Conservation (phyloP, 2,797 vertebrate species). For the Amblyraja radiata region DNA sequence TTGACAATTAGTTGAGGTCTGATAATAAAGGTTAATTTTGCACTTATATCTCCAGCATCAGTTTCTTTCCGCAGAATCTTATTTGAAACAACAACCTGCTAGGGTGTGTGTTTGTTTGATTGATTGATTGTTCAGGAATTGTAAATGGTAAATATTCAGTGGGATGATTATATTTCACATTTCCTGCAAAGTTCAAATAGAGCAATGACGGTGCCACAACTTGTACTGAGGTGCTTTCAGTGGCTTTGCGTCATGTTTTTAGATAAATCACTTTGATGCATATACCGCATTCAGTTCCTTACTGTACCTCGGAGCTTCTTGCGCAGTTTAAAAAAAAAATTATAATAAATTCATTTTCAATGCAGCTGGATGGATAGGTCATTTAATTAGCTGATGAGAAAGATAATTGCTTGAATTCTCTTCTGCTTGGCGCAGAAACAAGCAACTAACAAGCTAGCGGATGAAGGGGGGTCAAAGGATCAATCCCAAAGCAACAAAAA, state of each 20-base stretch:
- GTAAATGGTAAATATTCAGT: not conserved
- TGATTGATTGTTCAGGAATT: not conserved
- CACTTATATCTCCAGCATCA: not conserved
- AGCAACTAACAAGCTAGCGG: not conserved
- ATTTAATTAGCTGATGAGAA: slow-evolving; percentile 18
- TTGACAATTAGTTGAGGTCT: not conserved
- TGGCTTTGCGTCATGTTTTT: not conserved
- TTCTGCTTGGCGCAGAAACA: too few relatives aligned
- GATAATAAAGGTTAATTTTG: not conserved
- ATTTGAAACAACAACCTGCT: not conserved
- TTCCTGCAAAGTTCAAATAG: not conserved
- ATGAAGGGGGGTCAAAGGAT: not conserved
- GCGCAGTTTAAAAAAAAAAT: not conserved
- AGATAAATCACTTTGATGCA: not conserved
- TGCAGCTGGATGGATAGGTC: not conserved
- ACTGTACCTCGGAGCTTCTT: not conserved
- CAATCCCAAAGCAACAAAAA: not conserved
- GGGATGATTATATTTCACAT: not conserved
- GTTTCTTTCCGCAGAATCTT: not conserved
- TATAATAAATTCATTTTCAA: not conserved
- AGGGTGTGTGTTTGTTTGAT: not conserved
- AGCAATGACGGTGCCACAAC: not conserved
- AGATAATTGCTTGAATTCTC: not conserved
- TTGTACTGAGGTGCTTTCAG: not conserved
- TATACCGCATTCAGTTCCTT: not conserved